Conservation (phyloP, 2,797 vertebrate species). For the Clarias platycephalus region DNA sequence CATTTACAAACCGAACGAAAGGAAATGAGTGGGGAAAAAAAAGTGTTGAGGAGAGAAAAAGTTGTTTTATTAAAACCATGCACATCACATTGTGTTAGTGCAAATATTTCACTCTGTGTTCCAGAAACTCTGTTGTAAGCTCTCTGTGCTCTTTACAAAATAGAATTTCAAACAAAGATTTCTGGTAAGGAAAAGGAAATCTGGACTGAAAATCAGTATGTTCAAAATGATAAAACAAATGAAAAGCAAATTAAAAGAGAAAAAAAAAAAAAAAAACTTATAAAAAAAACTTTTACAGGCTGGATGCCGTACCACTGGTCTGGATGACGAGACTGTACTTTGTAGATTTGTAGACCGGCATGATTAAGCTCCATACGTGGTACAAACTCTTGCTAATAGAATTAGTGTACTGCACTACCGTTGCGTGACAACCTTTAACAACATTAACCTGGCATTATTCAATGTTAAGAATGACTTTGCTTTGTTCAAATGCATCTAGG, state of each 20-base stretch:
- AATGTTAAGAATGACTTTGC: background rate
- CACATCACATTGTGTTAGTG: conserved; percentile 89
- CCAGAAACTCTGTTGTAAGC: conserved; percentile 78
- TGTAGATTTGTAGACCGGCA: conserved; percentile 51
- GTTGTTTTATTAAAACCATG: conserved; percentile 90
- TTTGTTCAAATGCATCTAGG: conserved; percentile 49
- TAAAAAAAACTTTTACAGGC: conserved; percentile 74
- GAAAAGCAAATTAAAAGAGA: background rate
- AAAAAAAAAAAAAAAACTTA: conserved; percentile 61
- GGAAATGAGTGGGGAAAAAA: background rate
- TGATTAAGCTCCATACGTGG: background rate
- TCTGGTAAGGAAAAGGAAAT: conserved; percentile 84
- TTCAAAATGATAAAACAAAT: conserved; percentile 66
- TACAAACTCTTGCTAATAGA: background rate
- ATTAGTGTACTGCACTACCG: background rate
- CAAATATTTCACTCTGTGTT: conserved; percentile 88
- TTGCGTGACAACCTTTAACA: background rate
- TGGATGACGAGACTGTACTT: conserved; percentile 74
- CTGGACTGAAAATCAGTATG: conserved; percentile 85
- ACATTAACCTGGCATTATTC: background rate
- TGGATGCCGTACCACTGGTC: conserved; percentile 78
- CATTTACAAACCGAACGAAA: background rate
- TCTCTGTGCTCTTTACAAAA: conserved; percentile 87
- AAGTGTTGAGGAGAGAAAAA: conserved; percentile 76
- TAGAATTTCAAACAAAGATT: conserved; percentile 87